phyloP scores from a whole-genome alignment of 92 coral and sea anemone genomes.

The Zoanthus solanderi region DNA sequence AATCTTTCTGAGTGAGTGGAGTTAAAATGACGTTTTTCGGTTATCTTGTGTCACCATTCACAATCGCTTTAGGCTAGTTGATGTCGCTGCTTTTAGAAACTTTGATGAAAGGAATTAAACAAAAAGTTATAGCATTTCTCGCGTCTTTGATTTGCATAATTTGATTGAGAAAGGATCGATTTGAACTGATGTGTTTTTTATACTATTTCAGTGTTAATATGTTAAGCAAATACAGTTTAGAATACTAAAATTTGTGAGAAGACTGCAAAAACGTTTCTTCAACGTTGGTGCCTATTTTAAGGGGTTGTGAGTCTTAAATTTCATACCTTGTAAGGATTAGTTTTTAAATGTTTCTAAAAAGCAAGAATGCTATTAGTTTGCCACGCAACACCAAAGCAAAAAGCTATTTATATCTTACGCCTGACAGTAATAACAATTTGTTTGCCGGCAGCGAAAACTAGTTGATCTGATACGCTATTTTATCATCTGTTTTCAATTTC shows the following conservation, averaged over 20 bases:
- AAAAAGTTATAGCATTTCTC: not conserved
- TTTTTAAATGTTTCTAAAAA: conserved; percentile 20
- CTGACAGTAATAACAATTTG: not conserved
- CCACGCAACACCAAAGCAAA: not conserved
- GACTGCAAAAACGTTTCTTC: not conserved
- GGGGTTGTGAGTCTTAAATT: conserved; percentile 1
- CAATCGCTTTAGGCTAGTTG: not conserved
- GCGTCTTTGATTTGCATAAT: not conserved
- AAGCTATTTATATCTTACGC: not conserved
- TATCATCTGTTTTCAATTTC: too few species aligned
- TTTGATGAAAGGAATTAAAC: not conserved
- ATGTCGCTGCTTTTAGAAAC: not conserved
- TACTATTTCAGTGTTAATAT: not conserved
- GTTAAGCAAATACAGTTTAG: not conserved
- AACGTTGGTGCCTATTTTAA: not conserved
- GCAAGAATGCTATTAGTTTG: not conserved
- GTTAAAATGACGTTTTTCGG: not conserved
- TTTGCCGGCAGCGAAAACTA: not conserved
- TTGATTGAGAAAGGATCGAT: not conserved
- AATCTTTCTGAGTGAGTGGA: not conserved
- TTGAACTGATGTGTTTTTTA: not conserved
- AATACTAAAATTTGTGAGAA: not conserved
- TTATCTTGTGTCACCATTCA: not conserved
- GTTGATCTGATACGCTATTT: not conserved
- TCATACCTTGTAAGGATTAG: conserved; percentile 27